phyloP scores from a whole-genome alignment of 2,113 vertebrate species.

The Andinoacara biseriatus region DNA sequence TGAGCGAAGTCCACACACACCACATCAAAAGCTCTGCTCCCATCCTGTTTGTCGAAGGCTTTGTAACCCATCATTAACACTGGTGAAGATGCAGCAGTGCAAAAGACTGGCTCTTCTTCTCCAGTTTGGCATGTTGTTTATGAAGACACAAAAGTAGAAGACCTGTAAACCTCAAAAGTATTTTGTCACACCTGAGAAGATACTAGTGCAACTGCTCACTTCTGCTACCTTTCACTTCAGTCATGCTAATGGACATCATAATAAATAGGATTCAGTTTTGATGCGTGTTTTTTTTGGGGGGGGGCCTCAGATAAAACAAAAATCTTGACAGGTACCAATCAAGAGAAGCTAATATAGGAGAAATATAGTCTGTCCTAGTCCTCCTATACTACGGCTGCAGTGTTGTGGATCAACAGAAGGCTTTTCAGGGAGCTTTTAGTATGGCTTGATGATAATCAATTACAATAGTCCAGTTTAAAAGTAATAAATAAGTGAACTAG shows the following conservation, averaged over 20 bases:
- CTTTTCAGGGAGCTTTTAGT: no score
- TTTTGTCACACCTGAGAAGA: slow-evolving; percentile 57
- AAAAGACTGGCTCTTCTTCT: slow-evolving; percentile 43
- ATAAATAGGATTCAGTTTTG: slow-evolving; percentile 31
- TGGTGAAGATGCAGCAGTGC: slow-evolving; percentile 37
- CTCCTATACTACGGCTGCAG: no score
- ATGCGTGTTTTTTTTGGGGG: no score
- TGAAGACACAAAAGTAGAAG: slow-evolving; percentile 19
- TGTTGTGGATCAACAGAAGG: no score
- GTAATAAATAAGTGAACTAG: no score
- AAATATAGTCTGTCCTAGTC: no score
- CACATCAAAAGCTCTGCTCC: slow-evolving; percentile 24
- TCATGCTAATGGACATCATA: slow-evolving; percentile 61
- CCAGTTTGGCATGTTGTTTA: slow-evolving; percentile 46
- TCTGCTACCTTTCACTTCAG: slow-evolving; percentile 63
- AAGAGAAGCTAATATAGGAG: no score
- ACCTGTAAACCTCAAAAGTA: slow-evolving; percentile 21
- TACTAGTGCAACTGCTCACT: slow-evolving; percentile 44
- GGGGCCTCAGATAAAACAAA: no score
- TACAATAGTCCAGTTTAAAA: no score
- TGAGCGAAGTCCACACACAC: slow-evolving; percentile 24
- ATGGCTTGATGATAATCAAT: no score
- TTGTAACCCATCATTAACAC: slow-evolving; percentile 54
- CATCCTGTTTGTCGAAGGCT: slow-evolving; percentile 27
- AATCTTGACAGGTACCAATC: no score